Percentiles rank a stretch among this genome's conserved stretches.
These are phyloP conservation scores for Brachionus sp. DNA, from an alignment of 1,140 invertebrate species.

Conservation along the genomic window DNA sequence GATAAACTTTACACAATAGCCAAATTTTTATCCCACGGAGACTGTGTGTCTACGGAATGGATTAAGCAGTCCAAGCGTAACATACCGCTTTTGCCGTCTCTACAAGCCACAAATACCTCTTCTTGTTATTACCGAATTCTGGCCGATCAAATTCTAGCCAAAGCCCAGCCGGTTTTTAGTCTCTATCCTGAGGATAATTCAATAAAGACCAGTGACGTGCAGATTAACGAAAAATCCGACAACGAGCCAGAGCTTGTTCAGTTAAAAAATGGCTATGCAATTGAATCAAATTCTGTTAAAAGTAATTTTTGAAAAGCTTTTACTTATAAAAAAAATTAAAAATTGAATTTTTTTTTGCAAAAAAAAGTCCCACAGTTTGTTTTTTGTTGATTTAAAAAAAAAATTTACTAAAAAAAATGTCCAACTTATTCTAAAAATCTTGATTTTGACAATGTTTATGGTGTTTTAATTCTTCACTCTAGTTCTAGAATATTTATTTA, in stretches of 20 bases:
- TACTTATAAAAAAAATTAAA: too few species aligned
- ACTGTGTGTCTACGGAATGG: slow-evolving; percentile 16
- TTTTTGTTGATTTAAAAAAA: too few species aligned
- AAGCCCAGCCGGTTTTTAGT: slow-evolving; percentile 24
- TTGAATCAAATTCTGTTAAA: slow-evolving; percentile 1
- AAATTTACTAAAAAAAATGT: too few species aligned
- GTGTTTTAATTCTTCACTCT: too few species aligned
- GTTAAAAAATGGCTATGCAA: slow-evolving; percentile 25
- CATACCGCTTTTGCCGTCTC: not conserved
- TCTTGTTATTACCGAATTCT: not conserved
- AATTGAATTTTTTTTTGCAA: not conserved
- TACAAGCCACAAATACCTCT: not conserved
- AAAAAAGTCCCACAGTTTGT: too few species aligned
- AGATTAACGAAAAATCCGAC: not conserved
- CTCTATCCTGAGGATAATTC: slow-evolving; percentile 27
- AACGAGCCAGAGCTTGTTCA: not conserved
- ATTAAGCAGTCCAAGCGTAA: not conserved
- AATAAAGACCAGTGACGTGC: not conserved
- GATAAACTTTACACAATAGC: slow-evolving; percentile 80
- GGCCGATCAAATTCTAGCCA: slow-evolving; percentile 14
- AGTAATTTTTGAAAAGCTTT: too few species aligned
- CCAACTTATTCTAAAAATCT: too few species aligned
- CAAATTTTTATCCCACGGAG: slow-evolving; percentile 16
- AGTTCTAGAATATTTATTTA: too few species aligned
- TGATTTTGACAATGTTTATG: too few species aligned